Base-by-base conservation (phyloP, 2,888 invertebrate genomes). In the Netelia melanura region DNA sequence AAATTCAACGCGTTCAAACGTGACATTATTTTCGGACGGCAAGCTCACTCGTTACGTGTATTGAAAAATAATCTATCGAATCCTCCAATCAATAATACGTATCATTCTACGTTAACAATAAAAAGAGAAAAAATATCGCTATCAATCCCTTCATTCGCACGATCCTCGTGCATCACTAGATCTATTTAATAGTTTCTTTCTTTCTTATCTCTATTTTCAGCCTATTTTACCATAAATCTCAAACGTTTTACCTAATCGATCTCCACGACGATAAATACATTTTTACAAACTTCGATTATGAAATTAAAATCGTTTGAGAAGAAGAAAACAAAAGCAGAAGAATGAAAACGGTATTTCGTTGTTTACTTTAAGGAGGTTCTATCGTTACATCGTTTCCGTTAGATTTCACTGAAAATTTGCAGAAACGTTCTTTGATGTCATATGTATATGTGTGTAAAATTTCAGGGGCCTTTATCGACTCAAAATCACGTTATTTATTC, bases 81-180 rank as follows among this genome's bases (percentile, higher is more conserved):
- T 77, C 56, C 65, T 76, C 71, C 65, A 80, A 56, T 76, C 52
- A 80, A 71, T 71, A 76, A 71, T 80, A 17, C n/a, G 52, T 52
- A 52, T 52, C 11, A 3, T 14, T 52, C 11, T 52, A 17, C 1
- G 56, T 38, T 52, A 9, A n/a, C 67, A 25, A 30, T 25, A 10
- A 30, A 54, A 43, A 23, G 43, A 10, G 71, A 43, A 65, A 11
- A 44, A 52, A 64, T 64, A 71, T 62, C 48, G 68, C 30, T 38
- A n/a, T 58, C 44, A 2, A 61, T 3, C 25, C 30, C 14, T 17
- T 44, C 44, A 58, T 58, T 79, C 43, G 56, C 9, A 30, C 44
- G 21, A 30, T 25, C n/a, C 21, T 75, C 52, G 48, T 48, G 48
- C 14, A 14, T 48, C 48, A 14, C 3, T 70, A 54, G 6, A 62